Evolutionary conservation across 2,797 vertebrate species (phyloP).

Genomic region (Nasua narica): DNA sequence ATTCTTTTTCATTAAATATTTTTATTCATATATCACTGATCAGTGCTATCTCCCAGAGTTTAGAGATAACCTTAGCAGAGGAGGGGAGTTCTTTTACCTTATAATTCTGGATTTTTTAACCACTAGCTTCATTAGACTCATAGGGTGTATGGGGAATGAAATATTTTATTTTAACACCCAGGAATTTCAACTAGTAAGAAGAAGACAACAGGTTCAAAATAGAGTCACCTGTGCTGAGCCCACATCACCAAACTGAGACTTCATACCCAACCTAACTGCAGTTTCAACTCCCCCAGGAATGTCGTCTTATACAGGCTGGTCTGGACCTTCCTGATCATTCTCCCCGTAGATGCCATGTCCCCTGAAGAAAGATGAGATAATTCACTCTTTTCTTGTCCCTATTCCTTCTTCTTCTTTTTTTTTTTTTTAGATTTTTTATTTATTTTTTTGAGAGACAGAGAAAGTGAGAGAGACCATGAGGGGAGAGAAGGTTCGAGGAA

Average conservation of each 20-base stretch:
- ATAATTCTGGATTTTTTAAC: conserved; percentile 8
- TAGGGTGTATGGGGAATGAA: background rate
- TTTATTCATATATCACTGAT: conserved; percentile 21
- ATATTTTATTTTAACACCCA: conserved; percentile 10
- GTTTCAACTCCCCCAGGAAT: background rate
- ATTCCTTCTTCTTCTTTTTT: too few relatives aligned
- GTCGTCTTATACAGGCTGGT: background rate
- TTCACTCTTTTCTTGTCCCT: background rate
- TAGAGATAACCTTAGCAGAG: background rate
- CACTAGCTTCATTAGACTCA: background rate
- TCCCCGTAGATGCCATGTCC: background rate
- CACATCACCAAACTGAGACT: background rate
- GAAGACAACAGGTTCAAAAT: background rate
- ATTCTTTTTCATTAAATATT: background rate
- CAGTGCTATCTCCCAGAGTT: background rate
- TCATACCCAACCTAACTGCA: background rate
- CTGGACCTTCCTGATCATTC: background rate
- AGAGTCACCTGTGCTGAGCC: background rate
- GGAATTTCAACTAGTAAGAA: background rate
- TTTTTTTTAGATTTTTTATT: too few relatives aligned
- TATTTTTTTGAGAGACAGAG: too few relatives aligned
- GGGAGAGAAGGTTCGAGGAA: too few relatives aligned
- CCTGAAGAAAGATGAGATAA: background rate
- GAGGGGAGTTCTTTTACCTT: background rate
- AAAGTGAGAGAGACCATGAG: too few relatives aligned